These are phyloP conservation scores for Lethenteron reissneri DNA, from an alignment of 2,113 vertebrate genomes.

Conservation along the genomic window DNA sequence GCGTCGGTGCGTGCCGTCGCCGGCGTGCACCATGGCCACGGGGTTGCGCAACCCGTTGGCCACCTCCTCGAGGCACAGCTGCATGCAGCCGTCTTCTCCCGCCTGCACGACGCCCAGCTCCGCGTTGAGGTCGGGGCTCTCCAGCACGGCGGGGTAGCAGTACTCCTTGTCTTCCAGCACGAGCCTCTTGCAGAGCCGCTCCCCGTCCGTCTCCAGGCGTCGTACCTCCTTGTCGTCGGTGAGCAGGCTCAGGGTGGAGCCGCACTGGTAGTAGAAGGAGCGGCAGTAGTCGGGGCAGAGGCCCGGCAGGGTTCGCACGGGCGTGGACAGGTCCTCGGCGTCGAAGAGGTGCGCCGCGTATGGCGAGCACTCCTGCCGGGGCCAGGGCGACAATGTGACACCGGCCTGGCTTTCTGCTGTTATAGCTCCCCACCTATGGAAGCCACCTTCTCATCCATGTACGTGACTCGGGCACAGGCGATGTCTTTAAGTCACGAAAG, in stretches of 20 bases:
- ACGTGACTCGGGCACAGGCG: background rate
- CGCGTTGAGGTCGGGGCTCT: constrained; percentile 23
- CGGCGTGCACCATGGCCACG: constrained; percentile 31
- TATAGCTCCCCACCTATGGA: background rate
- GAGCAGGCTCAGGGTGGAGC: constrained; percentile 27
- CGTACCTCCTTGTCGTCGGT: constrained; percentile 18
- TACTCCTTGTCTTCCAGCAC: constrained; percentile 38
- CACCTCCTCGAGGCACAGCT: constrained; percentile 40
- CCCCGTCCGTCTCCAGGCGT: constrained; percentile 17
- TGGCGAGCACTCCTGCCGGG: constrained; percentile 42
- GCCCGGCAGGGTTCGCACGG: constrained; percentile 33
- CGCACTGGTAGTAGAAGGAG: constrained; percentile 27
- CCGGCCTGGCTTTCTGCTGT: background rate
- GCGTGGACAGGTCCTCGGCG: constrained; percentile 34
- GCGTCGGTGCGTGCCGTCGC: constrained; percentile 32
- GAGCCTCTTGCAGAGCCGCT: constrained; percentile 30
- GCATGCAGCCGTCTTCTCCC: constrained; percentile 31
- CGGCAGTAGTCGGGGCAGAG: constrained; percentile 43
- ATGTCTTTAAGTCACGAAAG: background rate
- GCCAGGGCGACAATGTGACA: constrained; percentile 2
- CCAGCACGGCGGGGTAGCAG: constrained; percentile 40
- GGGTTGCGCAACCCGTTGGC: constrained; percentile 43
- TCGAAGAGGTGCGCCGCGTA: constrained; percentile 46
- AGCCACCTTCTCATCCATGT: background rate
- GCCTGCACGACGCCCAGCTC: constrained; percentile 26